Evolutionary conservation across 2,797 vertebrate species (phyloP), one percentile per base, ranked within the genome.

Genomic region (Balearica regulorum): DNA sequence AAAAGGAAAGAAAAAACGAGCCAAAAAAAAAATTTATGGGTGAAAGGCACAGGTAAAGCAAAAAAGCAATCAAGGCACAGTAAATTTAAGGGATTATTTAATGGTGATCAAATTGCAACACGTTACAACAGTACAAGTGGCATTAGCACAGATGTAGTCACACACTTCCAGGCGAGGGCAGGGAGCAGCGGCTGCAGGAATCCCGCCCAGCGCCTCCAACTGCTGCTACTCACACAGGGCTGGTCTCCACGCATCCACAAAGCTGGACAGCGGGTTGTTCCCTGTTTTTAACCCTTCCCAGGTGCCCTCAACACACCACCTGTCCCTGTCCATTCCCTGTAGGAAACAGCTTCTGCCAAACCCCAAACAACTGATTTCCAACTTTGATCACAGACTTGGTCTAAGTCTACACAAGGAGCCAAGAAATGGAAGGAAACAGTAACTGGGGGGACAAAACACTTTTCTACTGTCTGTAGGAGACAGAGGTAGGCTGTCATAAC

Each of bases 41-140:
- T 13, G 46, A 29, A 37, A 53, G 16, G 35, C n/a, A 57, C 24
- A 83, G 29, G 4, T 48, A 54, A 71, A 66, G 31, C 6, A 26
- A 60, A 35, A 70, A 29, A n/a, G 60, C 68, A 46, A 35, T n/a
- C 62, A 70, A 91, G 68, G 10, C 81, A 64, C 41, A 43, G 11
- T 13, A 28, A 46, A 26, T 64, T 80, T 46, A 68, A 87, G 69
- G 91, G 53, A 93, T 89, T 64, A 58, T 94, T 96, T 92, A 95
- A 92, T 91, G 66, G 46, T 31, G 68, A 82, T 76, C 39, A 62
- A 90, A 43, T 29, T 13, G 28, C 81, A 87, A 76, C 70, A 90
- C 17, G 4, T 58, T 41, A 76, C 89, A 89, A 7, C 48, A 91
- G 78, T 29, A 58, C 90, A 73, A 64, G 89, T 11, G 39, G 68